Conservation (phyloP, 2,888 invertebrate species). For the Notodonta ziczac region DNA sequence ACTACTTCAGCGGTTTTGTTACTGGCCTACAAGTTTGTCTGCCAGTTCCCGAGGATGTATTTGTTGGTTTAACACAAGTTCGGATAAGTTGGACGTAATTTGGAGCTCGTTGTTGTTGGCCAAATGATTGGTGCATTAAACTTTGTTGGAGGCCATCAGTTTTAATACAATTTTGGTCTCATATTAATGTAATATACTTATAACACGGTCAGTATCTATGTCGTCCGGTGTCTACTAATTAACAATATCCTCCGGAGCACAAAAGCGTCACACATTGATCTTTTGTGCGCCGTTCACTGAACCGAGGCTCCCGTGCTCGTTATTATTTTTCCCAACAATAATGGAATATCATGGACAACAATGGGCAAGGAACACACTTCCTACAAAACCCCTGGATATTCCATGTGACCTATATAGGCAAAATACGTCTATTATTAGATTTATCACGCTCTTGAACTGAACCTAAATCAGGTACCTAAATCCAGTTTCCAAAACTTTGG, state of each 20-base stretch:
- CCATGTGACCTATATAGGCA: background rate
- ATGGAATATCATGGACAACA: slow-evolving; percentile 4
- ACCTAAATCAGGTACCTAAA: too few species aligned
- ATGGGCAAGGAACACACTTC: background rate
- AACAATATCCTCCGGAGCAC: background rate
- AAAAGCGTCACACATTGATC: background rate
- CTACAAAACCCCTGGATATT: background rate
- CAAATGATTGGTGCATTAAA: slow-evolving; percentile 5
- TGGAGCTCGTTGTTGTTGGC: slow-evolving; percentile 4
- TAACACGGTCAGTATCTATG: too few species aligned
- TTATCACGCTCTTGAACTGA: background rate
- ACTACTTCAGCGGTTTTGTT: slow-evolving; percentile 15
- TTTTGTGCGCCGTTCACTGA: slow-evolving; percentile 6
- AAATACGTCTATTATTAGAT: slow-evolving; percentile 2
- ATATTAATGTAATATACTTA: too few species aligned
- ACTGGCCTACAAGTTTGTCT: slow-evolving; percentile 9
- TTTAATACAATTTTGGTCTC: background rate
- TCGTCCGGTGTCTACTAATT: background rate
- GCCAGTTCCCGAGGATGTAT: slow-evolving; percentile 5
- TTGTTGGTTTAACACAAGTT: slow-evolving; percentile 12
- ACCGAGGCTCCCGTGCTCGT: slow-evolving; percentile 1
- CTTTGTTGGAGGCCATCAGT: background rate
- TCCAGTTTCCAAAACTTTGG: too few species aligned
- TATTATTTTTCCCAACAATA: slow-evolving; percentile 7
- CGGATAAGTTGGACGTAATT: slow-evolving; percentile 6